A percentile compares a stretch with the other conserved stretches of the same genome.
These are phyloP conservation scores for Drosophila paracracens DNA, from an alignment of 2,888 invertebrate species.

Conservation along the genomic window DNA sequence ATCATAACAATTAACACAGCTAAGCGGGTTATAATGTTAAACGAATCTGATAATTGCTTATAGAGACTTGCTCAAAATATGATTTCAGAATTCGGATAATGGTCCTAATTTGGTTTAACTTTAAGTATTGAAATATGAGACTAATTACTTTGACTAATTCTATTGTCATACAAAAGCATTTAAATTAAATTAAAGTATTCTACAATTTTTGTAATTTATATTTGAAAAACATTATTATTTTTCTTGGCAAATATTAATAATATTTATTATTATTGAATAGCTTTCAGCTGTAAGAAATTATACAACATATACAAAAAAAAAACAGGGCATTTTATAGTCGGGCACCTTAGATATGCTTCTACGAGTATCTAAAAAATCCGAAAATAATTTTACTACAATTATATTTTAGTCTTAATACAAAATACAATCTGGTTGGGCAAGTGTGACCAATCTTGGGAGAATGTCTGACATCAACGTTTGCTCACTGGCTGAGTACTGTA, in stretches of 20 bases:
- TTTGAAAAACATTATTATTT: not conserved
- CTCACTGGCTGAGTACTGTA: not conserved
- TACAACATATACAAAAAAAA: not conserved
- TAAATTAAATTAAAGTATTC: not conserved
- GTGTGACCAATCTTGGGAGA: not conserved
- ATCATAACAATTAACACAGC: not conserved
- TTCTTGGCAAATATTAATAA: too few relatives aligned
- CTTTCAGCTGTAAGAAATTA: conserved; percentile 4
- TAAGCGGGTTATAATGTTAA: not conserved
- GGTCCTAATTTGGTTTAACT: not conserved
- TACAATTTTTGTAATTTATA: not conserved
- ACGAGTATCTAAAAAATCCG: not conserved
- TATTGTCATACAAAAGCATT: not conserved
- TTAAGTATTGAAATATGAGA: not conserved
- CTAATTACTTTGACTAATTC: not conserved
- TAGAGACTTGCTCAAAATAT: not conserved
- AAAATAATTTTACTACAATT: not conserved
- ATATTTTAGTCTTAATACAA: not conserved
- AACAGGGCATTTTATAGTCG: not conserved
- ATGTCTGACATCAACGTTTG: not conserved
- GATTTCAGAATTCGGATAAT: not conserved
- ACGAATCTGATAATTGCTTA: not conserved
- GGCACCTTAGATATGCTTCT: not conserved
- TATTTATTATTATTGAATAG: conserved; percentile 10
- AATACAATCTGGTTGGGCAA: not conserved